A percentile compares a stretch with the other conserved stretches of the same genome.
Evolutionary conservation across 2,113 vertebrate genomes (phyloP).

Genomic region (Anthoscopus minutus): DNA sequence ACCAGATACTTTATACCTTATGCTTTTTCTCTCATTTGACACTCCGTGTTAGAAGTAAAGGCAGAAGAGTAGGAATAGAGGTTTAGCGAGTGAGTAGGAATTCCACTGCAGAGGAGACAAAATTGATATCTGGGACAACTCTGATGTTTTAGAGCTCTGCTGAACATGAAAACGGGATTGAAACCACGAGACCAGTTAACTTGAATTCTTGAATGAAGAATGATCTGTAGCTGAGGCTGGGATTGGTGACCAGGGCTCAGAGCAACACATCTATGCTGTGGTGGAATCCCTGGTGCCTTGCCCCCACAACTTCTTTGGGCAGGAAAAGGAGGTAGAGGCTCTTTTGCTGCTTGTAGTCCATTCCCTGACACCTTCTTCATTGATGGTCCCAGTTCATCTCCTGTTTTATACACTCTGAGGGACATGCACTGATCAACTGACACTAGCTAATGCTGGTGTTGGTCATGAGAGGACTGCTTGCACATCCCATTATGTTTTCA

Average conservation of each 20-base stretch:
- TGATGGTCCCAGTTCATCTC: not conserved
- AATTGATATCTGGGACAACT: not conserved
- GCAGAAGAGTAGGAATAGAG: not conserved
- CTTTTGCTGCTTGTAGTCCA: not conserved
- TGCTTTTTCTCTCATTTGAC: not conserved
- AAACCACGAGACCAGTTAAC: not conserved
- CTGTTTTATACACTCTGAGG: not conserved
- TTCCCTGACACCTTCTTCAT: not conserved
- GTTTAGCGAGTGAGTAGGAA: not conserved
- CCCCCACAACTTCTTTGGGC: not conserved
- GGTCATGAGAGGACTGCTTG: not conserved
- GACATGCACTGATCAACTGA: not conserved
- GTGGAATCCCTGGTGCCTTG: not conserved
- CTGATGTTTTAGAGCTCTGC: not conserved
- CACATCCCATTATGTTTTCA: not conserved
- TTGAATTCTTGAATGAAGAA: not conserved
- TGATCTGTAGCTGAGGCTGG: not conserved
- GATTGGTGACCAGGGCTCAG: not conserved
- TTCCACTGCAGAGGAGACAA: not conserved
- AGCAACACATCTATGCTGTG: not conserved
- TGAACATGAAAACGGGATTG: not conserved
- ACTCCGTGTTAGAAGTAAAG: not conserved
- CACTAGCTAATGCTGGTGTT: rapidly evolving
- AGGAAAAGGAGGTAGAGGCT: not conserved
- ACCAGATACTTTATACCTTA: not conserved